A percentile compares a stretch with the other conserved stretches of the same genome.
These are phyloP conservation scores for Nephila pilipes DNA, from an alignment of 1,140 invertebrate genomes.

Conservation along the genomic window DNA sequence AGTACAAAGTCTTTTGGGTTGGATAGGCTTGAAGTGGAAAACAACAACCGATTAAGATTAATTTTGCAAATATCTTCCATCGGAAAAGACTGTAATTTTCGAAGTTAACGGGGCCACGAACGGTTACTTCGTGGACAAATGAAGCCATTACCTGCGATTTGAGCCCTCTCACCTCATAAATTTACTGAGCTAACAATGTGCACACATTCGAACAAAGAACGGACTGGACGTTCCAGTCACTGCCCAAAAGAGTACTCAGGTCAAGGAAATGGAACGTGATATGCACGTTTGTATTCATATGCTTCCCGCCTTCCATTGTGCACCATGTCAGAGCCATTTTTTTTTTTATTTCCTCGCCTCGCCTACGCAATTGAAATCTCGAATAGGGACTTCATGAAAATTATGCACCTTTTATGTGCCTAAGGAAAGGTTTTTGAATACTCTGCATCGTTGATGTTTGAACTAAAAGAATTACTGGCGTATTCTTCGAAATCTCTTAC, in stretches of 20 bases:
- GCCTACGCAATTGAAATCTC: not conserved
- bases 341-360: not conserved
- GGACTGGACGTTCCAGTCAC: constrained; percentile 40
- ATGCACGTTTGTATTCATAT: not conserved
- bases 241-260: constrained; percentile 44
- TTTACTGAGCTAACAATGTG: not conserved
- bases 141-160: not conserved
- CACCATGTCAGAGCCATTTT: not conserved
- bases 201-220: constrained; percentile 36
- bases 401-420: not conserved
- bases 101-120: not conserved
- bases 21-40: too few relatives aligned
- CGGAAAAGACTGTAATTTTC: too few relatives aligned
- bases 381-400: not conserved
- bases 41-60: too few relatives aligned
- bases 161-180: constrained; percentile 10
- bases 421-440: not conserved
- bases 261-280: constrained; percentile 67
- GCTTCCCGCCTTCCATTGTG: constrained; percentile 39
- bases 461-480: not conserved
- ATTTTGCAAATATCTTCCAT: too few relatives aligned
- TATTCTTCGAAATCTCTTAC: not conserved
- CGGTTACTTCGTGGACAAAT: constrained; percentile 10
- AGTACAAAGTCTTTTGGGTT: too few relatives aligned
- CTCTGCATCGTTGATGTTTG: not conserved